These are phyloP conservation scores for Drosophila prostipennis DNA, from an alignment of 2,888 invertebrate species.

Conservation along the genomic window DNA sequence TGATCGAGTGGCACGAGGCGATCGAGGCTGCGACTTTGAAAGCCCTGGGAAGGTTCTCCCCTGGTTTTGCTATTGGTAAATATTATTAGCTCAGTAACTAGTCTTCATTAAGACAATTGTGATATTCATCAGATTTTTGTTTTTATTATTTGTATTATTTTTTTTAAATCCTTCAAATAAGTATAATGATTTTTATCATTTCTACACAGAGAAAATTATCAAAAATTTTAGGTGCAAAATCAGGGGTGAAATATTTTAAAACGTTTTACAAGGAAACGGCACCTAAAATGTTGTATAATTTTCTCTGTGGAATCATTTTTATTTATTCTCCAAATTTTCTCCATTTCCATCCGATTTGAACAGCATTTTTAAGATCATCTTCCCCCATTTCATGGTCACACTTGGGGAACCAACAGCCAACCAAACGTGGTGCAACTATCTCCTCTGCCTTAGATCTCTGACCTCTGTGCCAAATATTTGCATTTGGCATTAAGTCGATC, in stretches of 20 bases:
- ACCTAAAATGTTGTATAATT: no score
- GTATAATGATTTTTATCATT: no score
- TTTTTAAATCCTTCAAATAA: no score
- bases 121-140: not conserved
- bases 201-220: no score
- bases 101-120: not conserved
- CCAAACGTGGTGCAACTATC: conserved; percentile 3
- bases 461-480: conserved; percentile 63
- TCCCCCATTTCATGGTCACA: conserved; percentile 29
- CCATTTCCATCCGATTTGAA: no score
- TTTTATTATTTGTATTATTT: no score
- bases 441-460: conserved; percentile 48
- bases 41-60: not conserved
- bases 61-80: not conserved
- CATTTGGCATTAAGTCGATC: conserved; percentile 49
- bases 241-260: no score
- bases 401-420: not conserved
- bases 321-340: no score
- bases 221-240: no score
- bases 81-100: no score
- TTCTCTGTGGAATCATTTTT: no score
- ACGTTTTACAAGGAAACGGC: no score
- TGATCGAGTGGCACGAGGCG: conserved; percentile 20
- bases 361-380: not conserved
- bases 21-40: not conserved